Conservation (phyloP, 2,888 invertebrate species). For the Nymphalis c-album region DNA sequence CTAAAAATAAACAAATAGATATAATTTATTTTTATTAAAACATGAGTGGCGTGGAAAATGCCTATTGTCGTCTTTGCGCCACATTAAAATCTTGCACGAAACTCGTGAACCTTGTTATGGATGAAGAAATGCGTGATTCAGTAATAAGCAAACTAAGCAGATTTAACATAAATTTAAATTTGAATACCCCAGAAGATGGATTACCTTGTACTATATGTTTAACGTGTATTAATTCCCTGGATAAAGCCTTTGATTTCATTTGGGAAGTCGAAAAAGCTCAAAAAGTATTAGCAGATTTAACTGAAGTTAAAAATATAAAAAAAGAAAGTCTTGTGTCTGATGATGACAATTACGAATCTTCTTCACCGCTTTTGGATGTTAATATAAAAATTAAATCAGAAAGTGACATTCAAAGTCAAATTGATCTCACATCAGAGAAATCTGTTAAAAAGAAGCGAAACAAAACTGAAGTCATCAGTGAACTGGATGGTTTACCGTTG, state of each 20-base stretch:
- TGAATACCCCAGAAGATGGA: slow-evolving; percentile 40
- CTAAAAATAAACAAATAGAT: not conserved
- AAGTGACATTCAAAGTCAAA: slow-evolving; percentile 21
- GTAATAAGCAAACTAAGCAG: slow-evolving; percentile 51
- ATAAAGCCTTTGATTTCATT: slow-evolving; percentile 58
- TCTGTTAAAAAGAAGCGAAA: slow-evolving; percentile 14
- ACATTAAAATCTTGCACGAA: slow-evolving; percentile 50
- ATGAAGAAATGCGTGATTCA: slow-evolving; percentile 46
- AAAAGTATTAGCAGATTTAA: slow-evolving; percentile 44
- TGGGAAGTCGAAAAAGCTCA: slow-evolving; percentile 57
- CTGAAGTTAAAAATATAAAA: slow-evolving; percentile 47
- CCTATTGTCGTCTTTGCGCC: slow-evolving; percentile 51
- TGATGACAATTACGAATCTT: slow-evolving; percentile 22
- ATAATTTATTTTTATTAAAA: slow-evolving; percentile 5
- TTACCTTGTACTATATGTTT: slow-evolving; percentile 61
- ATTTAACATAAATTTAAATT: slow-evolving; percentile 52
- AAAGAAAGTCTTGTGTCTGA: slow-evolving; percentile 41
- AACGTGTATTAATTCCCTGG: slow-evolving; percentile 51
- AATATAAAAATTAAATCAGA: slow-evolving; percentile 38
- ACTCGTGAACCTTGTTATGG: slow-evolving; percentile 49
- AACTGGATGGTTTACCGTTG: slow-evolving; percentile 47
- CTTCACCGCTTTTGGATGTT: slow-evolving; percentile 21
- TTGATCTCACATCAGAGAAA: slow-evolving; percentile 23
- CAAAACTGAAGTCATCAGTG: slow-evolving; percentile 23
- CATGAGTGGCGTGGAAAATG: slow-evolving; percentile 30